These are phyloP conservation scores for Triplophysa rosa DNA, from an alignment of 2,113 vertebrate species.

Conservation along the genomic window DNA sequence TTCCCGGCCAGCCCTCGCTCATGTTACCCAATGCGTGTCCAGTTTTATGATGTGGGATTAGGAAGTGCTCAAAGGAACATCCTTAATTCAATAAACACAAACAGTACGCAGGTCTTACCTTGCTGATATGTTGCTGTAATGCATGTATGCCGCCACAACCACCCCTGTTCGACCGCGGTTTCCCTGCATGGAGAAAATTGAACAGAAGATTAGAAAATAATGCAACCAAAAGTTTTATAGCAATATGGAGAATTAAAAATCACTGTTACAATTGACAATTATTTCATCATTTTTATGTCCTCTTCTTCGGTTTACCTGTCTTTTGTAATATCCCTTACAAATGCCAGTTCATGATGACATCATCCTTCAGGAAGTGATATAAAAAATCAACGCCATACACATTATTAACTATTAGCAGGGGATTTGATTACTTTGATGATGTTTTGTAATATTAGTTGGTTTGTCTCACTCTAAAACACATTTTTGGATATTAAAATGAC, in stretches of 20 bases:
- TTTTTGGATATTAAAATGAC: no score
- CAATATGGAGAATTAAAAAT: conserved; percentile 12
- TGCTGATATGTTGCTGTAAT: conserved; percentile 98
- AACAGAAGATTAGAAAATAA: background rate
- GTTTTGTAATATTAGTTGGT: no score
- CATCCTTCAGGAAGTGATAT: no score
- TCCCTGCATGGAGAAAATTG: conserved; percentile 77
- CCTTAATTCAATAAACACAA: conserved; percentile 31
- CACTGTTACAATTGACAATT: no score
- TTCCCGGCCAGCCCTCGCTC: conserved; percentile 4
- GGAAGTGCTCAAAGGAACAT: conserved; percentile 19
- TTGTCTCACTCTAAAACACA: no score
- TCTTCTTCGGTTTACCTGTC: no score
- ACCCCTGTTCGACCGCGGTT: conserved; percentile 93
- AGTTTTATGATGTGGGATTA: conserved; percentile 37
- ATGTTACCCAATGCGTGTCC: conserved; percentile 16
- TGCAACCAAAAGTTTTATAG: background rate
- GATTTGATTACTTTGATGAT: no score
- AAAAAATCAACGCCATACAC: no score
- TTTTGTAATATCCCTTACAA: no score
- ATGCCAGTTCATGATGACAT: no score
- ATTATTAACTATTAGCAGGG: no score
- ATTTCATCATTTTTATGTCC: no score
- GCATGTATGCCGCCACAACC: conserved; percentile 96
- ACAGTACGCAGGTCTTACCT: conserved; percentile 75